These are phyloP conservation scores for Pseudoatta argentina DNA, from an alignment of 1,140 invertebrate species.

Conservation along the genomic window DNA sequence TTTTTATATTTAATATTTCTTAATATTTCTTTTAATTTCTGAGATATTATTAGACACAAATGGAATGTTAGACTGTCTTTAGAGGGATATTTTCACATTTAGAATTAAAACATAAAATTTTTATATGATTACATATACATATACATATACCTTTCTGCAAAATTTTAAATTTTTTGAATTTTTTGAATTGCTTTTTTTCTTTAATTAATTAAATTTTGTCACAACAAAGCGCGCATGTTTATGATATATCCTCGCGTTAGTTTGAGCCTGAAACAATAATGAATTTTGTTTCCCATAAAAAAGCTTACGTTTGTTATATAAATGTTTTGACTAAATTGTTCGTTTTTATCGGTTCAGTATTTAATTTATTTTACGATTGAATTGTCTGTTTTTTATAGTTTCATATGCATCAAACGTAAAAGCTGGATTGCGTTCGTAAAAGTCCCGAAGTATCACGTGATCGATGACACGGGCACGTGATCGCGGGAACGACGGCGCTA, in stretches of 20 bases:
- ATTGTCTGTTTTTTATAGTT: neutral
- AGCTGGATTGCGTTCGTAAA: slow-evolving; percentile 14
- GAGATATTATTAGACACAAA: too few relatives aligned
- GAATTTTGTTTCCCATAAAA: neutral
- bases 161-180: neutral
- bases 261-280: neutral
- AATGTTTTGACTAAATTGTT: neutral
- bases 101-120: neutral
- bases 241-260: neutral
- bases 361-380: neutral
- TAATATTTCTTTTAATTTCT: too few relatives aligned
- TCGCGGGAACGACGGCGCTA: slow-evolving; percentile 37
- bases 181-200: neutral
- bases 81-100: neutral
- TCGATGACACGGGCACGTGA: slow-evolving; percentile 47
- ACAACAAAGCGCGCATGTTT: neutral
- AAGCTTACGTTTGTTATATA: neutral
- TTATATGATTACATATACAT: neutral
- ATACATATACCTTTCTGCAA: too few relatives aligned
- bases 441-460: slow-evolving; percentile 39
- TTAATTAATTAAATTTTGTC: neutral
- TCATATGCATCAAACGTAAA: slow-evolving; percentile 1
- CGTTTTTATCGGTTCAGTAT: neutral
- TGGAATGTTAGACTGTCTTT: neutral
- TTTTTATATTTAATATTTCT: too few relatives aligned